Base-by-base conservation (phyloP, 2,797 vertebrate species). In the Nannoperca australis region DNA sequence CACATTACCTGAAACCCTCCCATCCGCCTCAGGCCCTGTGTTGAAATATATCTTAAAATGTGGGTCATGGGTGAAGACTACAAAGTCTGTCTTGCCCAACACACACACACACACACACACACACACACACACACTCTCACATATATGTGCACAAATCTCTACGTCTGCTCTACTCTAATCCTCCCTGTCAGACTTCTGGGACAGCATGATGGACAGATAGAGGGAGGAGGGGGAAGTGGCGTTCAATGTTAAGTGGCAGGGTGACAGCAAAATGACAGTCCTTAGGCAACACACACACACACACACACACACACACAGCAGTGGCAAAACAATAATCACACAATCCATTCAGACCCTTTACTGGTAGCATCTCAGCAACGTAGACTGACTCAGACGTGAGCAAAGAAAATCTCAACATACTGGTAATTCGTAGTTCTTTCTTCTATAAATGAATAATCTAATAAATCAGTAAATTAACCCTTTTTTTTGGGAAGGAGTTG, bases 141-240 rank as follows among this genome's bases (percentile, higher is more conserved):
- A 8, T n/a, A 69, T 40, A 62, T 34, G 53, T 50, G 13, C 71
- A 71, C 67, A 73, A 56, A 86, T 70, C 40, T 68, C 24, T 58
- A 72, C 15, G 59, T 88, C 60, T 71, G 12, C 36, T 36, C 64
- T 30, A 71, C 83, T 85, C 73, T 92, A 92, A 89, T 92, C 90
- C 89, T 77, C 53, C n/a, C 84, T 86, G 87, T 82, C 88, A 89
- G 80, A 80, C 59, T 60, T 4, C 1, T 18, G 51, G 86, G 89
- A 90, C 90, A 87, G 64, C 54, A 5, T 93, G 93, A 93, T 82
- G 67, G 91, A 93, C 86, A 80, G 82, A 86, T 40, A 60, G 78
- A 83, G 72, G 59, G 82, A 50, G 73, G 75, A 7, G 67, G 81
- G 73, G 81, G 76, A 70, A 62, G 74, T n/a, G 14, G 71, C 9